A percentile compares a stretch with the other conserved stretches of the same genome.
Conservation (phyloP, 1,140 invertebrate genomes). For the Drosophila neocordata region DNA sequence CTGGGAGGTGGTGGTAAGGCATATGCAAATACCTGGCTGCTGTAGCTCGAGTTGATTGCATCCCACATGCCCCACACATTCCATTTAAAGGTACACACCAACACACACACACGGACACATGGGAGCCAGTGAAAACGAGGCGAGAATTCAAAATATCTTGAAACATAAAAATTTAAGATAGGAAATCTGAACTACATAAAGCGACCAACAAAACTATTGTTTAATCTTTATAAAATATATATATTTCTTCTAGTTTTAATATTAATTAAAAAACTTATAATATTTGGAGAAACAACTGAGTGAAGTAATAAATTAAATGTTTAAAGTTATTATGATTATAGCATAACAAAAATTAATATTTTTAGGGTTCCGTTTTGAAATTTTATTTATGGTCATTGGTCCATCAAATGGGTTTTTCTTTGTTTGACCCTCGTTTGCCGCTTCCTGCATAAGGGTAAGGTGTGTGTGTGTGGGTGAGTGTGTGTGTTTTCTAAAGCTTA, state of each 20-base stretch:
- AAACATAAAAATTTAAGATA: background rate
- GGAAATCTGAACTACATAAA: background rate
- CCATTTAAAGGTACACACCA: slow-evolving; percentile 24
- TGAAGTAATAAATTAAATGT: too few relatives aligned
- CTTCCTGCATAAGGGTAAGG: background rate
- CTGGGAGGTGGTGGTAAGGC: slow-evolving; percentile 8
- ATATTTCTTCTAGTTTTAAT: too few relatives aligned
- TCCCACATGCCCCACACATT: slow-evolving; percentile 43
- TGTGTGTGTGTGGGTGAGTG: slow-evolving; percentile 11
- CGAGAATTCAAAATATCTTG: background rate
- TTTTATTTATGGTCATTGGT: background rate
- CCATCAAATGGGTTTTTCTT: slow-evolving; percentile 3
- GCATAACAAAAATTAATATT: too few relatives aligned
- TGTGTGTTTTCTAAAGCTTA: slow-evolving; percentile 34
- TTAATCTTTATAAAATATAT: too few relatives aligned
- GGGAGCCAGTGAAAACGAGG: background rate
- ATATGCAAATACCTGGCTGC: slow-evolving; percentile 65
- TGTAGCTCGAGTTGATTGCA: slow-evolving; percentile 64
- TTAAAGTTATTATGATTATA: too few relatives aligned
- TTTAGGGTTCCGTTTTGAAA: too few relatives aligned
- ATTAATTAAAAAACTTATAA: too few relatives aligned
- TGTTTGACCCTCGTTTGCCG: background rate
- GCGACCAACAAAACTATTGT: too few relatives aligned
- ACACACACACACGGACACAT: background rate
- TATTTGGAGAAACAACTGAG: too few relatives aligned